Evolutionary conservation across 92 coral and sea anemone species (phyloP).

Genomic region (Phenganax subtilis): DNA sequence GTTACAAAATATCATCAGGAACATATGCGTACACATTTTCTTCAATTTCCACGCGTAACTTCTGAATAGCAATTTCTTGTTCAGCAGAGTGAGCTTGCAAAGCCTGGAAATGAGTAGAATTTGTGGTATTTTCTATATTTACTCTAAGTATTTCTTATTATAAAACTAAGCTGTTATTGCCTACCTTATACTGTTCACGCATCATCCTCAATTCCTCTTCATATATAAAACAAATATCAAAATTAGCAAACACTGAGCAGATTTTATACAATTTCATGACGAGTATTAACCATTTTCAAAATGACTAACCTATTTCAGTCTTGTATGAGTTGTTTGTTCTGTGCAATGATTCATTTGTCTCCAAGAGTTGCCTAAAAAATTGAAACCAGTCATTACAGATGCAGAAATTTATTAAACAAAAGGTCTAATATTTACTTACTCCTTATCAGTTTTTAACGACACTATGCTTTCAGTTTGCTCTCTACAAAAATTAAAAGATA

Average conservation of each 20-base stretch:
- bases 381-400: background rate
- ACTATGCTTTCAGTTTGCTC: slow-evolving; percentile 82
- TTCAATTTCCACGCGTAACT: slow-evolving; percentile 78
- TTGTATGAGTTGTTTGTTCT: slow-evolving; percentile 60
- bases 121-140: background rate
- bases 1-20: background rate
- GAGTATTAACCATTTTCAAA: no score
- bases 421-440: slow-evolving; percentile 52
- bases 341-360: slow-evolving; percentile 62
- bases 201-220: slow-evolving; percentile 85
- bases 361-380: slow-evolving; percentile 58
- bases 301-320: slow-evolving; percentile 64
- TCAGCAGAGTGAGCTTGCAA: slow-evolving; percentile 90
- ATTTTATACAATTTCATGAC: no score
- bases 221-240: slow-evolving; percentile 3
- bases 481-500: slow-evolving; percentile 45
- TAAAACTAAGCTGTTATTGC: background rate
- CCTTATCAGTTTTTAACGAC: slow-evolving; percentile 72
- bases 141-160: background rate
- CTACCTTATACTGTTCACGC: slow-evolving; percentile 80
- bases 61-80: slow-evolving; percentile 89
- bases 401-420: background rate
- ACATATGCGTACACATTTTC: slow-evolving; percentile 71
- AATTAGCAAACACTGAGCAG: background rate
- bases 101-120: slow-evolving; percentile 52